These are phyloP conservation scores for Buceros bicornis DNA, from an alignment of 2,797 vertebrate species.

Conservation along the genomic window DNA sequence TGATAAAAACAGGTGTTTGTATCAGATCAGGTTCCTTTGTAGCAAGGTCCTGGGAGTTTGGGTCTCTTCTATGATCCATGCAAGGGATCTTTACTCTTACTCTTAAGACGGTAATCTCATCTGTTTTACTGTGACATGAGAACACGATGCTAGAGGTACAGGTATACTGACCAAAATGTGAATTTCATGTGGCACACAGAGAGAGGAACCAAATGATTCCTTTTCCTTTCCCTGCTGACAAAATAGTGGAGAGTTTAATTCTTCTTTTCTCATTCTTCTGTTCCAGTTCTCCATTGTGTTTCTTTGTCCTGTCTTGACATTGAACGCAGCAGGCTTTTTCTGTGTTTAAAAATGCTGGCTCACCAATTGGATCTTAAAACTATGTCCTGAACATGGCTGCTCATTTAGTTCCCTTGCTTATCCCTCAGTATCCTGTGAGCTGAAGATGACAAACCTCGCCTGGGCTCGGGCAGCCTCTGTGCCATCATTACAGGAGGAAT, in stretches of 20 bases:
- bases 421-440: background rate
- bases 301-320: slow-evolving; percentile 9
- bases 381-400: background rate
- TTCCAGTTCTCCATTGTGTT: slow-evolving; percentile 8
- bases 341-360: background rate
- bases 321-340: background rate
- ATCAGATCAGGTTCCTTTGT: background rate
- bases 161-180: background rate
- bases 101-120: background rate
- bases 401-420: background rate
- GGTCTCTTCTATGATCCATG: background rate
- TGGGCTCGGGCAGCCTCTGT: background rate
- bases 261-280: background rate
- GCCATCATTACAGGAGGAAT: accelerated
- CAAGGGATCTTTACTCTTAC: background rate
- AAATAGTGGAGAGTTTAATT: background rate
- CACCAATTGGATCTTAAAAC: background rate
- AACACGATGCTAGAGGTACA: background rate
- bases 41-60: background rate
- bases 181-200: background rate
- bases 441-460: background rate
- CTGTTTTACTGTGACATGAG: background rate
- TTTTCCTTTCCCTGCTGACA: background rate
- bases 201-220: background rate
- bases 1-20: background rate